A percentile compares a stretch with the other conserved stretches of the same genome.
These are phyloP conservation scores for Fringilla coelebs DNA, from an alignment of 2,797 vertebrate genomes.

Conservation along the genomic window DNA sequence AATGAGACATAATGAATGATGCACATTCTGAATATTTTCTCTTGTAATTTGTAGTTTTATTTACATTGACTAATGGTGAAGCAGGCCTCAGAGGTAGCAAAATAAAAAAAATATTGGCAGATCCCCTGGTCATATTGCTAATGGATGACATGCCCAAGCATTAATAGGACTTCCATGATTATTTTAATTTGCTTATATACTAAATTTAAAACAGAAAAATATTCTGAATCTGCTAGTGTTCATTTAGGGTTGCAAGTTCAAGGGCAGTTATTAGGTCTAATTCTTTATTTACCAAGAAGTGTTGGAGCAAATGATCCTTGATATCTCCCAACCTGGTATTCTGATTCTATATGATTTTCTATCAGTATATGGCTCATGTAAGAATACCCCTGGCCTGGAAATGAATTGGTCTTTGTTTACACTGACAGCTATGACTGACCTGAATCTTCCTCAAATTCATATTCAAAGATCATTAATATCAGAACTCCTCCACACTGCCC, in stretches of 20 bases:
- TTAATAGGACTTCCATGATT: background rate
- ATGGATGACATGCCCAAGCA: background rate
- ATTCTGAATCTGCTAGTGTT: background rate
- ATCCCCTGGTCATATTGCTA: background rate
- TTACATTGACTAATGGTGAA: background rate
- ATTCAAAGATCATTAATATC: background rate
- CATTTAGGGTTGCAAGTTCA: background rate
- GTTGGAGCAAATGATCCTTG: background rate
- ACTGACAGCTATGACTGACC: background rate
- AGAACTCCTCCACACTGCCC: background rate
- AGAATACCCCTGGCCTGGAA: background rate
- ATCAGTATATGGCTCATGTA: background rate
- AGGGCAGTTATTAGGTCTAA: background rate
- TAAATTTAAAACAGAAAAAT: background rate
- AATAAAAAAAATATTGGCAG: background rate
- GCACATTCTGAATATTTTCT: background rate
- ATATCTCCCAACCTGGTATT: background rate
- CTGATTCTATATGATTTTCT: background rate
- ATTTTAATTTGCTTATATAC: background rate
- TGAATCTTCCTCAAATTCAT: background rate
- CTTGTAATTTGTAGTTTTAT: background rate
- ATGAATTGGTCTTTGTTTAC: background rate
- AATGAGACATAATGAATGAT: background rate
- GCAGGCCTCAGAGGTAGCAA: background rate
- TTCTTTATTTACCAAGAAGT: background rate